Conservation (phyloP, 30 jellyfish, hydroid and myxozoan genomes). For the Rhopilema esculentum region DNA sequence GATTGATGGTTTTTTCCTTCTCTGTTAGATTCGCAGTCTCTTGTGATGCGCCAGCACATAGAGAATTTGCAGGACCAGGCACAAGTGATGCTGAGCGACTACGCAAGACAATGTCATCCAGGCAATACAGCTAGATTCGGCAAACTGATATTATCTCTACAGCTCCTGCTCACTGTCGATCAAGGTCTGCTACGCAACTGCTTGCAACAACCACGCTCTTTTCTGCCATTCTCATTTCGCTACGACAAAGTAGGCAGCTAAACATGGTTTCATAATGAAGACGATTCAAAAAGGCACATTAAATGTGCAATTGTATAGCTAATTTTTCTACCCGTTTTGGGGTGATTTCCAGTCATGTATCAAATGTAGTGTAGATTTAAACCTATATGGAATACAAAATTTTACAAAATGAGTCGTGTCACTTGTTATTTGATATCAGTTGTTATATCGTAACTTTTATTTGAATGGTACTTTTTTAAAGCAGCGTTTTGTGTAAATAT, state of each 20-base stretch:
- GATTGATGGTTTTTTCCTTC: not conserved
- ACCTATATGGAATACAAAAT: no score
- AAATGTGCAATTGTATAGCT: not conserved
- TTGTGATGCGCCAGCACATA: slow-evolving; percentile 68
- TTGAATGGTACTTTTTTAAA: no score
- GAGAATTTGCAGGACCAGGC: slow-evolving; percentile 91
- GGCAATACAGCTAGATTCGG: slow-evolving; percentile 89
- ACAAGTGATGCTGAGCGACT: slow-evolving; percentile 87
- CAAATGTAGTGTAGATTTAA: no score
- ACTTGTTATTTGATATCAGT: no score
- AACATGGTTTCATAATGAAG: not conserved
- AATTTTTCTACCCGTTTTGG: not conserved
- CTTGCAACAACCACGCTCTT: slow-evolving; percentile 62
- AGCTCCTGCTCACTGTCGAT: slow-evolving; percentile 80
- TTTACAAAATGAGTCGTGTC: no score
- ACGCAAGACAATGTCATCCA: slow-evolving; percentile 60
- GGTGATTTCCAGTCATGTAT: not conserved
- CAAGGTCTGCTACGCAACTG: slow-evolving; percentile 66
- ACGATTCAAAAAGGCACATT: not conserved
- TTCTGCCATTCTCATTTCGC: slow-evolving; percentile 19
- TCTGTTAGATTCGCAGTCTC: slow-evolving; percentile 71
- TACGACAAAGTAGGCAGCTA: slow-evolving; percentile 2
- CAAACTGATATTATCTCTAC: slow-evolving; percentile 72
- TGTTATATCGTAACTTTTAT: no score
- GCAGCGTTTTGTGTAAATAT: no score